Percentiles rank a stretch among this genome's conserved stretches.
These are phyloP conservation scores for Cistogaster globosa DNA, from an alignment of 2,888 invertebrate species.

Conservation along the genomic window DNA sequence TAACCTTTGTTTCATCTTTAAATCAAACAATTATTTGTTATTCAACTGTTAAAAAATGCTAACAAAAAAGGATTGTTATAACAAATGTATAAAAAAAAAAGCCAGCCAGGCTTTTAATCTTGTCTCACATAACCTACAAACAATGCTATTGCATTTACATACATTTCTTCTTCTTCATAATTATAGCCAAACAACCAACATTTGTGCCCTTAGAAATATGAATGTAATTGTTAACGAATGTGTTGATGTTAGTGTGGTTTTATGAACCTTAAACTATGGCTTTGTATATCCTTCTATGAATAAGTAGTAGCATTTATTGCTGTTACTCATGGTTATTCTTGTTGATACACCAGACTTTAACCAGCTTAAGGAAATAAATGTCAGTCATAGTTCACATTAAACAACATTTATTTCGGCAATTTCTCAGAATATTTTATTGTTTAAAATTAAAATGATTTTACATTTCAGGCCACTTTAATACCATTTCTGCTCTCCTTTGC, in stretches of 20 bases:
- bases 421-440: no score
- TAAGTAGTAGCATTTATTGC: not conserved
- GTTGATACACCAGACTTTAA: not conserved
- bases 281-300: not conserved
- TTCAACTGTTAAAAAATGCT: conserved; percentile 49
- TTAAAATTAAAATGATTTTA: no score
- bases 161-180: not conserved
- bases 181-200: not conserved
- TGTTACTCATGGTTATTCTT: conserved; percentile 18
- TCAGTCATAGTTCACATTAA: no score
- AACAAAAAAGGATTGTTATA: conserved; percentile 33
- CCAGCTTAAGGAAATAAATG: not conserved
- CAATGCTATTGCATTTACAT: not conserved
- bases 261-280: conserved; percentile 8
- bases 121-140: conserved; percentile 10
- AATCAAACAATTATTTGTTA: conserved; percentile 59
- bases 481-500: not conserved
- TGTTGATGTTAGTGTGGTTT: conserved; percentile 33
- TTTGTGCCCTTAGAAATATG: conserved; percentile 26
- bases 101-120: conserved; percentile 11
- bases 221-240: conserved; percentile 29
- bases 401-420: no score
- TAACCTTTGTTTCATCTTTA: conserved; percentile 15
- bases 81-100: not conserved
- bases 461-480: no score